A percentile compares a stretch with the other conserved stretches of the same genome.
These are phyloP conservation scores for Alces alces DNA, from an alignment of 2,113 vertebrate genomes.

Conservation along the genomic window DNA sequence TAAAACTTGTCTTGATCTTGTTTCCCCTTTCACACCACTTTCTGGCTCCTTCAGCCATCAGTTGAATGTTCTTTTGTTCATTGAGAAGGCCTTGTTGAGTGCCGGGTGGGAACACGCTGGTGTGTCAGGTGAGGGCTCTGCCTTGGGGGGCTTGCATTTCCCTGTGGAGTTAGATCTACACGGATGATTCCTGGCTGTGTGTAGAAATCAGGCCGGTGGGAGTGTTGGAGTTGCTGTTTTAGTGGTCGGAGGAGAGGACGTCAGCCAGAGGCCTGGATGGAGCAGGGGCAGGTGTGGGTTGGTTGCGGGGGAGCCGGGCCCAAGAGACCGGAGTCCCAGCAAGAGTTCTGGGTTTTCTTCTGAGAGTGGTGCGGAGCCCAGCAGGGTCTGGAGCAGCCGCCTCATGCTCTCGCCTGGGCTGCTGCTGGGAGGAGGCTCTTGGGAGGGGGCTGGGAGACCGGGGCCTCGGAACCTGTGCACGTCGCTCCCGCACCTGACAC, in stretches of 20 bases:
- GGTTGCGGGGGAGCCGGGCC: background rate
- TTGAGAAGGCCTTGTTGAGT: background rate
- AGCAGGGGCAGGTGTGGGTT: background rate
- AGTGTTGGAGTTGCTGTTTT: background rate
- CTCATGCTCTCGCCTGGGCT: background rate
- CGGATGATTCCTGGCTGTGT: fast-evolving
- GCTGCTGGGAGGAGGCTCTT: background rate
- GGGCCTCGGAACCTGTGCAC: background rate
- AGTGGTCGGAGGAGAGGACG: background rate
- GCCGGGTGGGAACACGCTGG: background rate
- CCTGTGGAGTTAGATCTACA: background rate
- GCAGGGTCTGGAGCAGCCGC: background rate
- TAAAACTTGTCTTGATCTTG: background rate
- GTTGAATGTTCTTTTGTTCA: background rate
- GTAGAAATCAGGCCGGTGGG: background rate
- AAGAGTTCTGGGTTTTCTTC: background rate
- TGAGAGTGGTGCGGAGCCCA: background rate
- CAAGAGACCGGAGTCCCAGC: background rate
- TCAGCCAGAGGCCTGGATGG: background rate
- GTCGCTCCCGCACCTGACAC: fast-evolving
- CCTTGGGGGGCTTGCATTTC: fast-evolving
- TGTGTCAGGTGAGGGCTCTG: background rate
- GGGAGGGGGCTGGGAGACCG: no score
- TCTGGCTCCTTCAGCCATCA: background rate
- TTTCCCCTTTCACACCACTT: background rate